phyloP scores from a whole-genome alignment of 2,888 invertebrate genomes.

The Pterostichus madidus region DNA sequence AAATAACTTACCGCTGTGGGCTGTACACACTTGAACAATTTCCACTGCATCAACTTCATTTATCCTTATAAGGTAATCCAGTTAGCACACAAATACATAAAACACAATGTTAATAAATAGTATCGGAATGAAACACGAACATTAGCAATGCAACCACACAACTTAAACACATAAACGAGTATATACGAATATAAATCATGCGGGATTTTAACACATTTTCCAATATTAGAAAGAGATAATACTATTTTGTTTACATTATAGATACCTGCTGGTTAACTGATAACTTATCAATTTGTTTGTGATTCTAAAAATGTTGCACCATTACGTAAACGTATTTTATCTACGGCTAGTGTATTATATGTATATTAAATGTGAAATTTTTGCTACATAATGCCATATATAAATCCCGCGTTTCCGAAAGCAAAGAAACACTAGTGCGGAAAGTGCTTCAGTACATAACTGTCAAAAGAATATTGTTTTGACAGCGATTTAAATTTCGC shows the following conservation, averaged over 20 bases:
- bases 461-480: too few relatives aligned
- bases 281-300: slow-evolving; percentile 4
- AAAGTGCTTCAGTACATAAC: too few relatives aligned
- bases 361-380: too few relatives aligned
- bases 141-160: neutral
- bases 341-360: neutral
- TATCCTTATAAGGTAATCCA: slow-evolving; percentile 51
- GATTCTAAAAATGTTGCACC: slow-evolving; percentile 8
- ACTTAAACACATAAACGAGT: neutral
- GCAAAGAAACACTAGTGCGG: too few relatives aligned
- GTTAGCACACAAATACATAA: slow-evolving; percentile 51
- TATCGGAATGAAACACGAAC: neutral
- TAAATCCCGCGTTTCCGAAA: too few relatives aligned
- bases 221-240: slow-evolving; percentile 21
- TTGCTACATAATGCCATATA: too few relatives aligned
- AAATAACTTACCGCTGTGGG: slow-evolving; percentile 47
- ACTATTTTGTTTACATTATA: neutral
- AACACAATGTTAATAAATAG: slow-evolving; percentile 34
- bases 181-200: neutral
- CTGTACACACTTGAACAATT: slow-evolving; percentile 54
- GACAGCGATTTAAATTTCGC: too few relatives aligned
- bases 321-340: neutral
- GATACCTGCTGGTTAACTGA: slow-evolving; percentile 18
- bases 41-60: slow-evolving; percentile 53
- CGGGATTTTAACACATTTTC: neutral